Evolutionary conservation across 2,113 vertebrate genomes (phyloP).

Genomic region (Trogon surrucura): DNA sequence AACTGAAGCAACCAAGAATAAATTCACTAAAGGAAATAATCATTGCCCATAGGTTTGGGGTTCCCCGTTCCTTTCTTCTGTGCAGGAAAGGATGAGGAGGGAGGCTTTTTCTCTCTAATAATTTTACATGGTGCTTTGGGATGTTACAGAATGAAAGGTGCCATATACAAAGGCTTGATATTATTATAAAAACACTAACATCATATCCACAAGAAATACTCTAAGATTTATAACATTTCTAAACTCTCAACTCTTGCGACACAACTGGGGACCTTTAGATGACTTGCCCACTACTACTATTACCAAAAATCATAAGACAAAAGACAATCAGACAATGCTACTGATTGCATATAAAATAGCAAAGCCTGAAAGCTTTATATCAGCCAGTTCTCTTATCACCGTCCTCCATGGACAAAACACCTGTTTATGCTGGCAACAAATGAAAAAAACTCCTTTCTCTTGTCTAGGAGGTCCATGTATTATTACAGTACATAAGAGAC

Average conservation of each 20-base stretch:
- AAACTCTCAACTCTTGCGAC: background rate
- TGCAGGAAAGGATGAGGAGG: background rate
- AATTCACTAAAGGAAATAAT: background rate
- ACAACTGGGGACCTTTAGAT: background rate
- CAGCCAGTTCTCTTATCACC: constrained; percentile 24
- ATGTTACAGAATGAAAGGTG: background rate
- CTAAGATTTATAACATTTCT: background rate
- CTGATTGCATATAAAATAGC: background rate
- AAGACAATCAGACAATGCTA: background rate
- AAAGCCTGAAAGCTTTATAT: background rate
- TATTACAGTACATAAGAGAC: background rate
- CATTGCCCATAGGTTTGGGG: background rate
- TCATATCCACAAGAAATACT: background rate
- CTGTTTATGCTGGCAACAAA: background rate
- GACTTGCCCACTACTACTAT: background rate
- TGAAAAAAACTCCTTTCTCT: background rate
- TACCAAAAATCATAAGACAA: background rate
- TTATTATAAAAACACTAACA: background rate
- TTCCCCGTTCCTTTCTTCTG: fast-evolving
- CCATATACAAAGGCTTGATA: background rate
- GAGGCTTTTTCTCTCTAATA: background rate
- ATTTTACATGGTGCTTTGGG: background rate
- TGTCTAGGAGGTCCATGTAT: background rate
- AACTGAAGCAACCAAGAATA: background rate
- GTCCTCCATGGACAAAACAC: constrained; percentile 12